A percentile compares a stretch with the other conserved stretches of the same genome.
phyloP scores from a whole-genome alignment of 1,140 invertebrate species.

The Leptopilina clavipes region DNA sequence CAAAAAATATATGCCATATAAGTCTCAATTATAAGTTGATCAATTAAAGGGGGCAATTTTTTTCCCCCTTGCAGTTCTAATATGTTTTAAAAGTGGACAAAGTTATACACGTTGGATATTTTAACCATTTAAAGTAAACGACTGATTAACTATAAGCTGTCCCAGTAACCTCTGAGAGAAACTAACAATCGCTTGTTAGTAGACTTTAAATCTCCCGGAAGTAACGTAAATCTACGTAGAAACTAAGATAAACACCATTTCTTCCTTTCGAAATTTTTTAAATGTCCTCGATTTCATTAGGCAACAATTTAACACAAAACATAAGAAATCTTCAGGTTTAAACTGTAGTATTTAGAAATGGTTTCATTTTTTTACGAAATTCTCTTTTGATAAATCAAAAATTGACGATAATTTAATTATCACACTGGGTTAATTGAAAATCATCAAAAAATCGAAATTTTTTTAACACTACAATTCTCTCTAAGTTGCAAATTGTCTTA shows the following conservation, averaged over 20 bases:
- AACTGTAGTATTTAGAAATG: too few species aligned
- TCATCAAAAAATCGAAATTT: too few species aligned
- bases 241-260: constrained; percentile 27
- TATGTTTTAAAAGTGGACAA: neutral
- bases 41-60: constrained; percentile 8
- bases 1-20: neutral
- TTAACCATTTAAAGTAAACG: constrained; percentile 29
- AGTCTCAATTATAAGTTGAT: neutral
- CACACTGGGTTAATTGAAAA: too few species aligned
- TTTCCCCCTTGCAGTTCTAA: neutral
- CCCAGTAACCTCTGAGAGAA: constrained; percentile 28
- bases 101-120: neutral
- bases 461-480: too few species aligned
- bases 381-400: too few species aligned
- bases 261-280: constrained; percentile 11
- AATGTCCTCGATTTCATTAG: neutral
- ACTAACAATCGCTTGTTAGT: constrained; percentile 32
- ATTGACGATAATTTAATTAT: too few species aligned
- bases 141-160: constrained; percentile 33
- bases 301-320: constrained; percentile 8
- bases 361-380: too few species aligned
- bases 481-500: too few species aligned
- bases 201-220: constrained; percentile 11
- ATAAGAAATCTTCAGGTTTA: too few species aligned
- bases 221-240: constrained; percentile 12